Percentiles rank a stretch among this genome's conserved stretches.
Conservation (phyloP, 2,113 vertebrate species). For the Sclerurus mexicanus region DNA sequence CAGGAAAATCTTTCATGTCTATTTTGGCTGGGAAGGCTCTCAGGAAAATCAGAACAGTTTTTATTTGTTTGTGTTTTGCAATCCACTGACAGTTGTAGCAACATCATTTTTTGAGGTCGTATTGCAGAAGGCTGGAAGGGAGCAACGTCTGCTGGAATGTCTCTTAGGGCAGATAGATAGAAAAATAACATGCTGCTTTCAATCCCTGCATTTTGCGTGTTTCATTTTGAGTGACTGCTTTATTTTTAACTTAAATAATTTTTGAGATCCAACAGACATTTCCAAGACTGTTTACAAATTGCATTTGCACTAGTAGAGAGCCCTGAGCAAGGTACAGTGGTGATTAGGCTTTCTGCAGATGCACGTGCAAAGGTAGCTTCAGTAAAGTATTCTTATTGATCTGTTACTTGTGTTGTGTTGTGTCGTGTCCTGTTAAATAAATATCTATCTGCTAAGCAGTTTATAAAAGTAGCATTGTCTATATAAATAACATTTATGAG, state of each 20-base stretch:
- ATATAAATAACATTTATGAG: not conserved
- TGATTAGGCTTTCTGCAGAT: not conserved
- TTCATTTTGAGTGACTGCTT: not conserved
- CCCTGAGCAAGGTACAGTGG: not conserved
- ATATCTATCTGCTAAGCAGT: not conserved
- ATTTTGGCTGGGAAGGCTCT: not conserved
- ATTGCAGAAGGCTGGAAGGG: not conserved
- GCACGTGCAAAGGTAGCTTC: not conserved
- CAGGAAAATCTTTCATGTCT: not conserved
- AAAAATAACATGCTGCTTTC: not conserved
- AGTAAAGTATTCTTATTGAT: not conserved
- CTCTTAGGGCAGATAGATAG: not conserved
- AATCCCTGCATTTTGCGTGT: not conserved
- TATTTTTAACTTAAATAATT: not conserved
- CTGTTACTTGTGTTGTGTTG: not conserved
- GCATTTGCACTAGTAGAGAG: not conserved
- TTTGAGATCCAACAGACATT: not conserved
- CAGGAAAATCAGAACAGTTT: not conserved
- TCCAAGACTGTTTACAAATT: not conserved
- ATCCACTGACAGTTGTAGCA: not conserved
- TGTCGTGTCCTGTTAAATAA: not conserved
- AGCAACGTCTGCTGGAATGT: not conserved
- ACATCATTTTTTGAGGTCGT: not conserved
- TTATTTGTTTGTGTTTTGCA: constrained; percentile 1
- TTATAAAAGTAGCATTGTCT: not conserved